Conservation (phyloP, 2,113 vertebrate species). For the Aleadryas rufinucha region DNA sequence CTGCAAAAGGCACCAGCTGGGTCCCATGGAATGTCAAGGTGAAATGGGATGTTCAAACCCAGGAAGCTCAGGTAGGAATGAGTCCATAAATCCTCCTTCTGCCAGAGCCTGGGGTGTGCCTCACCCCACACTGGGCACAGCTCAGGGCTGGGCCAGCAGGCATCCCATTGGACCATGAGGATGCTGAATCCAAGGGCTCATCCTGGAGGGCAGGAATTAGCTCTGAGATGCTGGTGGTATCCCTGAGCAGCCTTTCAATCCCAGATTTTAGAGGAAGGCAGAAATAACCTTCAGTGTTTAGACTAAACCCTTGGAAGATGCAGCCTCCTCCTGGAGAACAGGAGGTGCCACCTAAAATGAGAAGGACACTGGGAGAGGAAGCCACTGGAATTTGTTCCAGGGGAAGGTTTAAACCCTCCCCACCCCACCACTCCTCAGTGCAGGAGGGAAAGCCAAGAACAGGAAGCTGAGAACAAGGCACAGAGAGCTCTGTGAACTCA, state of each 20-base stretch:
- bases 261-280: not conserved
- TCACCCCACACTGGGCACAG: rapidly evolving
- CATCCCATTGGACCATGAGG: rapidly evolving
- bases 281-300: not conserved
- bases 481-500: not conserved
- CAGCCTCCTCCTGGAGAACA: not conserved
- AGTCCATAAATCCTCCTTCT: not conserved
- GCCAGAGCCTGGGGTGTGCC: not conserved
- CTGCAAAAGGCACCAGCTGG: not conserved
- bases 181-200: not conserved
- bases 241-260: not conserved
- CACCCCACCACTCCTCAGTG: not conserved
- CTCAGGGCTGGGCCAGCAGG: not conserved
- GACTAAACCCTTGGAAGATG: not conserved
- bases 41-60: not conserved
- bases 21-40: not conserved
- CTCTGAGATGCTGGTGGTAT: not conserved
- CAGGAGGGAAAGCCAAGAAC: not conserved
- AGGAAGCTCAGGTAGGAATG: not conserved
- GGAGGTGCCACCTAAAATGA: not conserved
- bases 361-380: not conserved
- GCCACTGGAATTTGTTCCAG: not conserved
- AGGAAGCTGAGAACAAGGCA: not conserved
- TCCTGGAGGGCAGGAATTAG: not conserved
- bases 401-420: not conserved